Percentiles rank a stretch among this genome's conserved stretches.
These are phyloP conservation scores for Trichopoda pennipes DNA, from an alignment of 2,888 invertebrate genomes.

Conservation along the genomic window DNA sequence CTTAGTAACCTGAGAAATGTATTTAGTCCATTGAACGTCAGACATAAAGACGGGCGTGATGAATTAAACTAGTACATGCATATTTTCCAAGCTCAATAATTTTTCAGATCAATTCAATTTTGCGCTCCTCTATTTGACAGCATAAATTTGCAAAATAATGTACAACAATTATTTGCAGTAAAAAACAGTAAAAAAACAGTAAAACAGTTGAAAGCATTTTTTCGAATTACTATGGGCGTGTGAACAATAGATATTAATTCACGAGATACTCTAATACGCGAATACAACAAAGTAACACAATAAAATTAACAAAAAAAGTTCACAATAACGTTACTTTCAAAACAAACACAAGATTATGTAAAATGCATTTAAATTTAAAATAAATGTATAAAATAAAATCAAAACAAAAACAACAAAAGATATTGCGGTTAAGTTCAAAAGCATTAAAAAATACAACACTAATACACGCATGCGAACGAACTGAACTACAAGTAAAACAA, in stretches of 20 bases:
- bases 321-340: neutral
- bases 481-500: conserved; percentile 6
- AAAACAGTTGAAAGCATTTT: conserved; percentile 15
- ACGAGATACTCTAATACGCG: neutral
- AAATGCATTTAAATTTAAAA: conserved; percentile 33
- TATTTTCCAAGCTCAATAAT: no score
- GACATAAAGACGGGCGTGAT: no score
- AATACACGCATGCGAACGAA: conserved; percentile 40
- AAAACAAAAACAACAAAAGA: neutral
- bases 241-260: conserved; percentile 24
- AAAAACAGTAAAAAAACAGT: neutral
- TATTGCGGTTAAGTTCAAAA: conserved; percentile 61
- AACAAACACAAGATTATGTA: conserved; percentile 20
- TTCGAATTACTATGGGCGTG: neutral
- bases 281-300: conserved; percentile 1
- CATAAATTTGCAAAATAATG: neutral
- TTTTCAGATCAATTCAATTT: neutral
- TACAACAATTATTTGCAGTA: conserved; percentile 25
- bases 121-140: neutral
- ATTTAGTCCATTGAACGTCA: no score
- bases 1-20: no score
- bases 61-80: no score
- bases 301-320: neutral
- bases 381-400: no score
- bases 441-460: neutral